Percentiles rank a stretch among this genome's conserved stretches.
Evolutionary conservation across 2,113 vertebrate genomes (phyloP).

Genomic region (Periophthalmodon schlosseri): DNA sequence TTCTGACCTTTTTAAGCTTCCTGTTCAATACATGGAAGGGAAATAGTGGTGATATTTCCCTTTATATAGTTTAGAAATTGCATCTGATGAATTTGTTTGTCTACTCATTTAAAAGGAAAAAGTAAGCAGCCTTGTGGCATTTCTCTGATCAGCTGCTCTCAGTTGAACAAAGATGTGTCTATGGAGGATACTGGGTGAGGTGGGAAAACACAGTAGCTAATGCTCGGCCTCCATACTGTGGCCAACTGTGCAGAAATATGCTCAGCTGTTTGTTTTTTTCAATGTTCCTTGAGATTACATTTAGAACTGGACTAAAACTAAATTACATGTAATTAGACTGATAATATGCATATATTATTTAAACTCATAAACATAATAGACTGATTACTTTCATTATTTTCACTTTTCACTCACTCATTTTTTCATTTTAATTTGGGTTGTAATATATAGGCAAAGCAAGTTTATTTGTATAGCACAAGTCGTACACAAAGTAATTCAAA

Average conservation of each 20-base stretch:
- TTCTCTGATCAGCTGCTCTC: constrained; percentile 62
- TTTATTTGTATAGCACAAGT: too few species aligned
- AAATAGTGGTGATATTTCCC: not conserved
- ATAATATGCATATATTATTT: not conserved
- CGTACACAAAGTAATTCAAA: too few species aligned
- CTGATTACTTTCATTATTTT: too few species aligned
- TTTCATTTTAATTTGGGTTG: too few species aligned
- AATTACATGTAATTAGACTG: not conserved
- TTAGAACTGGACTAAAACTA: not conserved
- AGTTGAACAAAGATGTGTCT: constrained; percentile 58
- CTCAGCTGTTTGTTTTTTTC: constrained; percentile 32
- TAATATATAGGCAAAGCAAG: too few species aligned
- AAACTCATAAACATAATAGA: too few species aligned
- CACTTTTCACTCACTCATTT: too few species aligned
- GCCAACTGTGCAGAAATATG: constrained; percentile 56
- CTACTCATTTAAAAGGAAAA: not conserved
- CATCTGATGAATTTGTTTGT: not conserved
- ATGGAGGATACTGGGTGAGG: constrained; percentile 34
- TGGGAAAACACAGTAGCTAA: constrained; percentile 26
- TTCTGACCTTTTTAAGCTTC: not conserved
- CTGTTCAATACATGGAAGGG: not conserved
- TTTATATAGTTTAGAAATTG: not conserved
- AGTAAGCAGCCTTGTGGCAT: constrained; percentile 35
- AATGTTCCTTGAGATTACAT: constrained; percentile 6
- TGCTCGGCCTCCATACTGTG: constrained; percentile 1